Evolutionary conservation across 1,140 invertebrate genomes (phyloP), one percentile per base, ranked within the genome.

Genomic region (Arion vulgaris): DNA sequence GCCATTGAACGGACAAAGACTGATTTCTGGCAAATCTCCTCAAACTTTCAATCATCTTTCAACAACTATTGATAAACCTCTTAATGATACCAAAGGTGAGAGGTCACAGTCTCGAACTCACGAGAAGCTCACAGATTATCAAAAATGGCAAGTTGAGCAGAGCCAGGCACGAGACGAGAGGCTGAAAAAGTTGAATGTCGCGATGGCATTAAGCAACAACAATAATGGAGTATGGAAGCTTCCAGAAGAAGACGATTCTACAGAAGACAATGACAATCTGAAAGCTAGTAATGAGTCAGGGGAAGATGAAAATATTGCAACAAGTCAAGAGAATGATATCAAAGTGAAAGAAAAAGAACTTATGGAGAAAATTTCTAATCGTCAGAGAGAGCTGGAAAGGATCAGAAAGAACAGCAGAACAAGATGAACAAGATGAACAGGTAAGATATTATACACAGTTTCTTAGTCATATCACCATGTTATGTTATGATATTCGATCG

Each of bases 121-220:
- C 74, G 72, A 78, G 39, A 87, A 89, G 80, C 53, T 87, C 39
- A 85, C 88, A 57, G 88, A 90, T 76, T 90, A 89, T 66, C 86
- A 89, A 68, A 88, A 89, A 72, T 90, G 89, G 87, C 90, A 89
- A 85, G 82, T 87, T 81, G 88, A 90, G 82, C 90, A 89, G 83
- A 86, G 87, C 68, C 80, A 79, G 72, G 86, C 84, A n/a, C 80
- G 83, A 69, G 87, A 83, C 78, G 87, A 86, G 45, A 78, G 82
- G 62, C 85, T 87, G n/a, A 80, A 84, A 41, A 85, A 79, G 39
- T 41, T 81, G 11, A 77, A 83, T 36, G 76, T 51, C 26, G 49
- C 62, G 53, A 45, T 49, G 34, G 71, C 57, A 41, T 38, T 34
- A 34, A 81, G 57, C 15, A 72, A 62, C 34, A 73, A 53, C 11